These are phyloP conservation scores for Forbesichthys agassizii DNA, from an alignment of 2,113 vertebrate species.

Conservation along the genomic window DNA sequence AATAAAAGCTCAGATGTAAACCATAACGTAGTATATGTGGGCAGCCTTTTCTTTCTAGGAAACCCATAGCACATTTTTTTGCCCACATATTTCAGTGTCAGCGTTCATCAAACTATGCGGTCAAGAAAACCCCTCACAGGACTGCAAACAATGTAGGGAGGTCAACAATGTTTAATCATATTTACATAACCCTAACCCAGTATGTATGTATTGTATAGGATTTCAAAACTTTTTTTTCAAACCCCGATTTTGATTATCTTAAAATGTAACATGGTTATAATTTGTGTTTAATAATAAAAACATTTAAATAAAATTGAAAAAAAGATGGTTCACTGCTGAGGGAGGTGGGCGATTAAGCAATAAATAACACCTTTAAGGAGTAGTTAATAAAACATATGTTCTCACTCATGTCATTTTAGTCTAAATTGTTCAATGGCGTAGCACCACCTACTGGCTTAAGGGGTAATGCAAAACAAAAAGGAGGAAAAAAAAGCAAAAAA, in stretches of 20 bases:
- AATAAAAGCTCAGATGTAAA: conserved; percentile 37
- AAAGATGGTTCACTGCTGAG: no score
- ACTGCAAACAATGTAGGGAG: neutral
- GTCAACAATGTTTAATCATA: neutral
- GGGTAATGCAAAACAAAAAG: conserved; percentile 44
- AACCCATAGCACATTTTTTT: neutral
- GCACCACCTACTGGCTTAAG: conserved; percentile 66
- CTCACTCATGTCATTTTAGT: conserved; percentile 7
- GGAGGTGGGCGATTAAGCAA: no score
- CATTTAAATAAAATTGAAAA: no score
- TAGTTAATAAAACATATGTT: neutral
- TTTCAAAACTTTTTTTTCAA: neutral
- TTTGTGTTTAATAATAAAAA: no score
- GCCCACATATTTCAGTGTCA: no score
- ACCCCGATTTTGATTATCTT: neutral
- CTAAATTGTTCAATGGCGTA: conserved; percentile 40
- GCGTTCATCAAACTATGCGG: no score
- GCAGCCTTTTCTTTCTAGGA: neutral
- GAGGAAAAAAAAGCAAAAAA: conserved; percentile 27
- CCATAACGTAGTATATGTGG: conserved; percentile 13
- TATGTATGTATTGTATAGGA: neutral
- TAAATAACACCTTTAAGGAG: no score
- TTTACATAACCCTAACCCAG: neutral
- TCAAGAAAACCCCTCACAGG: neutral
- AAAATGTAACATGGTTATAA: no score